Percentiles rank a stretch among this genome's conserved stretches.
These are phyloP conservation scores for Anseranas semipalmata DNA, from an alignment of 2,113 vertebrate species.

Conservation along the genomic window DNA sequence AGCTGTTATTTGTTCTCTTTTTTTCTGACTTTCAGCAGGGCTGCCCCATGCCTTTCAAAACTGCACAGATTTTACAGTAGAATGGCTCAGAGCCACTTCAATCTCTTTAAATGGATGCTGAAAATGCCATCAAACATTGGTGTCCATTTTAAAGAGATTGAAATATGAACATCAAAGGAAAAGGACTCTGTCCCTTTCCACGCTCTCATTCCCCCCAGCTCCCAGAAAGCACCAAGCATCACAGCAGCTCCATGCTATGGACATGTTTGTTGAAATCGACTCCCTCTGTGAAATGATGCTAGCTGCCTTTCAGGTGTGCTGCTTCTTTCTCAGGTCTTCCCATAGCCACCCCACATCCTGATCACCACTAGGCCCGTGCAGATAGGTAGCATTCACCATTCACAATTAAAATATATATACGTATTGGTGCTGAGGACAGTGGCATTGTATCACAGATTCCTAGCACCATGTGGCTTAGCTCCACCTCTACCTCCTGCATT, in stretches of 20 bases:
- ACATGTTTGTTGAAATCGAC: neutral
- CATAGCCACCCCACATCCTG: neutral
- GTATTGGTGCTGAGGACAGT: neutral
- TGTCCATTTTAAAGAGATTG: neutral
- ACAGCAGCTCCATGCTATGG: neutral
- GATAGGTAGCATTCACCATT: neutral
- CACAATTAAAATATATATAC: neutral
- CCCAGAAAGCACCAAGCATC: neutral
- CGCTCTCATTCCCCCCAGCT: neutral
- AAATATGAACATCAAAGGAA: neutral
- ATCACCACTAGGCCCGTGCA: neutral
- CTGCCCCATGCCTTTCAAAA: neutral
- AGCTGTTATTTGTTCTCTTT: slow-evolving; percentile 49
- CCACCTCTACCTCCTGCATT: neutral
- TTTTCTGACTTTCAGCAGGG: neutral
- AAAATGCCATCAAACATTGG: neutral
- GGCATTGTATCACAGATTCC: neutral
- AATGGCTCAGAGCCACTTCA: neutral
- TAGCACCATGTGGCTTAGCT: neutral
- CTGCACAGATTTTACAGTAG: neutral
- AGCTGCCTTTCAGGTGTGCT: neutral
- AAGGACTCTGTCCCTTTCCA: neutral
- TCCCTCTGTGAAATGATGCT: neutral
- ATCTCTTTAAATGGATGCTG: neutral
- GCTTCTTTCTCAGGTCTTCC: neutral